These are phyloP conservation scores for Cephalotes varians DNA, from an alignment of 2,888 invertebrate species.

Conservation along the genomic window DNA sequence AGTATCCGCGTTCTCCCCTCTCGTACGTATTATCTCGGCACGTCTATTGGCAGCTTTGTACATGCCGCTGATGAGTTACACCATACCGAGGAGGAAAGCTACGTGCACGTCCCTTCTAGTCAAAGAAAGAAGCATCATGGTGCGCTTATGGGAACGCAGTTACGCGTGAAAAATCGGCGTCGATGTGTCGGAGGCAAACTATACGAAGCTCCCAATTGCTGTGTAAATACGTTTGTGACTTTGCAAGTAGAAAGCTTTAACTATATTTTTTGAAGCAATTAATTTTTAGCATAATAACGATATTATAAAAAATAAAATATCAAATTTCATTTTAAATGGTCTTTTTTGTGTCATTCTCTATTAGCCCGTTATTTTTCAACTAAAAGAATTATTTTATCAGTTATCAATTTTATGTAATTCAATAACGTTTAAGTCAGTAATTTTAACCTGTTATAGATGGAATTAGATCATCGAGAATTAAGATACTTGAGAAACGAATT, in stretches of 20 bases:
- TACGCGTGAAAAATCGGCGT: constrained; percentile 51
- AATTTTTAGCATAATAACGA: not conserved
- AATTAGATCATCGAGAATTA: not conserved
- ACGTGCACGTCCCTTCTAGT: constrained; percentile 8
- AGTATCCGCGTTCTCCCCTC: constrained; percentile 61
- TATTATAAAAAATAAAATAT: not conserved
- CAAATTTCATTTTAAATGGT: not conserved
- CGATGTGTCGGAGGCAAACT: constrained; percentile 54
- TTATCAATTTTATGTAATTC: not conserved
- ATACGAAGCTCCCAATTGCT: not conserved
- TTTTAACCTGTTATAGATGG: not conserved
- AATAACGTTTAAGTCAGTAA: not conserved
- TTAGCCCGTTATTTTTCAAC: not conserved
- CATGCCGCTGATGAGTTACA: constrained; percentile 65
- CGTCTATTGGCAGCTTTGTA: constrained; percentile 65
- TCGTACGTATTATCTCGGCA: constrained; percentile 52
- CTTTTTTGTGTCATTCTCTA: not conserved
- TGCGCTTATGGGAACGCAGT: constrained; percentile 43
- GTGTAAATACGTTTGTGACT: constrained; percentile 25
- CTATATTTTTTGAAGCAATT: not conserved
- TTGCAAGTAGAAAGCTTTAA: not conserved
- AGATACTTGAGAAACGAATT: constrained; percentile 62
- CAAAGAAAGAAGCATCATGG: constrained; percentile 26
- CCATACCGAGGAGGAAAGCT: constrained; percentile 46
- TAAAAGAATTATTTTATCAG: not conserved